These are phyloP conservation scores for Thymelicus acteon DNA, from an alignment of 2,888 invertebrate species.

Conservation along the genomic window DNA sequence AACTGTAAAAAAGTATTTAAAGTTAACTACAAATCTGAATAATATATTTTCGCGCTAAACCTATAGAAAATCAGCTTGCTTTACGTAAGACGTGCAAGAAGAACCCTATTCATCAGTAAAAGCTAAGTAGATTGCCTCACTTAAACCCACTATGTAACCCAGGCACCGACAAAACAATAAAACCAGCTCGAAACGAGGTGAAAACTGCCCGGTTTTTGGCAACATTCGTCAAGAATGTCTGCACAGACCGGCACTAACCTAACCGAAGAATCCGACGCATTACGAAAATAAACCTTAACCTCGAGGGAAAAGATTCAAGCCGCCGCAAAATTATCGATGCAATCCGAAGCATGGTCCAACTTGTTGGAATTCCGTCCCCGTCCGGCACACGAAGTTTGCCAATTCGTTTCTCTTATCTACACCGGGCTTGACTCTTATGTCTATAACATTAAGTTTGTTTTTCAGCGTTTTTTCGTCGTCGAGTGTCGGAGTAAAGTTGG, in stretches of 20 bases:
- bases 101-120: conserved; percentile 17
- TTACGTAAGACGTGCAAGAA: conserved; percentile 12
- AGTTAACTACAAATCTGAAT: too few relatives aligned
- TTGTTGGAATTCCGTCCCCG: conserved; percentile 82
- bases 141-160: conserved; percentile 30
- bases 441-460: conserved; percentile 56
- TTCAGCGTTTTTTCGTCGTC: conserved; percentile 47
- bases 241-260: conserved; percentile 56
- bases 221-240: conserved; percentile 81
- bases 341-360: conserved; percentile 68
- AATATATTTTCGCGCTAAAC: not conserved
- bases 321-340: conserved; percentile 53
- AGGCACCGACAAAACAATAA: conserved; percentile 72
- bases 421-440: conserved; percentile 56
- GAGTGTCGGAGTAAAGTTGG: conserved; percentile 48
- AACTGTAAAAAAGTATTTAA: too few relatives aligned
- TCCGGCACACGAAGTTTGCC: conserved; percentile 67
- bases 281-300: conserved; percentile 60
- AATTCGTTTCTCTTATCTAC: conserved; percentile 58
- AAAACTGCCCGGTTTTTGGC: conserved; percentile 81
- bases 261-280: conserved; percentile 49
- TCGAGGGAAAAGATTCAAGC: conserved; percentile 50
- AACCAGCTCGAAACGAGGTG: conserved; percentile 70
- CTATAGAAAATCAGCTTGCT: not conserved
- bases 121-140: conserved; percentile 34